phyloP scores from a whole-genome alignment of 1,140 invertebrate species.

The Drosophila pandora region DNA sequence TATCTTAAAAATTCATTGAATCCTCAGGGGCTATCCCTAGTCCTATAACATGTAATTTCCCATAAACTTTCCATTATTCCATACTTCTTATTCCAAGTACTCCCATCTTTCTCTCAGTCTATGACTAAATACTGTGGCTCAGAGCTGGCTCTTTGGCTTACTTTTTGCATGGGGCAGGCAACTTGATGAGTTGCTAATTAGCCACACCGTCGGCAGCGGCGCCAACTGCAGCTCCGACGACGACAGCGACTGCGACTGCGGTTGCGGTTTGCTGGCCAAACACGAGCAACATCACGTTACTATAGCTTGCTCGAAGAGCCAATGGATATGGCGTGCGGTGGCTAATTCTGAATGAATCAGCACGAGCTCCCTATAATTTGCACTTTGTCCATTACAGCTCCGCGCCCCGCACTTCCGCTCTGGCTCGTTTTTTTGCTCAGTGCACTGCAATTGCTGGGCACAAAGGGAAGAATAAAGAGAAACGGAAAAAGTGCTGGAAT shows the following conservation, averaged over 20 bases:
- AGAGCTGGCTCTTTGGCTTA: conserved; percentile 30
- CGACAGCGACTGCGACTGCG: conserved; percentile 14
- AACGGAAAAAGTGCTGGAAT: conserved; percentile 39
- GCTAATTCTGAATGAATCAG: conserved; percentile 75
- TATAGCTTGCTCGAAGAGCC: conserved; percentile 15
- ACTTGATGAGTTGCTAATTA: conserved; percentile 81
- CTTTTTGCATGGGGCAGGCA: conserved; percentile 70
- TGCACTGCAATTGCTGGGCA: conserved; percentile 35
- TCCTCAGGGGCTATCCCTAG: no score
- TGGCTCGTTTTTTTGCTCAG: conserved; percentile 6
- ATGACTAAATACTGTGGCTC: conserved; percentile 17
- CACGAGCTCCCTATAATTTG: conserved; percentile 76
- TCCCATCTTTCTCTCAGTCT: conserved; percentile 2
- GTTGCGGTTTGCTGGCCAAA: conserved; percentile 50
- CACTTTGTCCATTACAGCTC: conserved; percentile 57
- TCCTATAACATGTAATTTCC: no score
- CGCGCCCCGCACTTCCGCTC: background rate
- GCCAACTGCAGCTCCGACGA: conserved; percentile 15
- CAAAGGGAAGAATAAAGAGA: conserved; percentile 23
- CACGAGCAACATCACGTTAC: conserved; percentile 42
- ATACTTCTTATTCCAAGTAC: background rate
- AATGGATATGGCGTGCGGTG: conserved; percentile 55
- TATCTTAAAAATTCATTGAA: no score
- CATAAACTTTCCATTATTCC: background rate
- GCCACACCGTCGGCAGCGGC: conserved; percentile 25